Evolutionary conservation across 23 tunicate species (phyloP).

Genomic region (Diplosoma virens): DNA sequence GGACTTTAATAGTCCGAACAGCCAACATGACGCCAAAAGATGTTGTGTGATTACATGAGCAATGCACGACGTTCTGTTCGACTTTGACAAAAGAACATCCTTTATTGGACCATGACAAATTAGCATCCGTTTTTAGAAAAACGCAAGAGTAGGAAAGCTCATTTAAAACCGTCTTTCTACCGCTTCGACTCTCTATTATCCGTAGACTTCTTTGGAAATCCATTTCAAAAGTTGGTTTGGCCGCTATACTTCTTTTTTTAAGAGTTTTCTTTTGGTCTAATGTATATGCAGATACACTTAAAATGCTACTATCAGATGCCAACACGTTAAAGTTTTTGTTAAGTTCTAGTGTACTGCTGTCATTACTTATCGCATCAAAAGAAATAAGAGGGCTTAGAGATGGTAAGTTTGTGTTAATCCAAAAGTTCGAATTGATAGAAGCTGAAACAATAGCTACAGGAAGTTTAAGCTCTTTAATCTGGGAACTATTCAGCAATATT

Average conservation of each 20-base stretch:
- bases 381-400: no score
- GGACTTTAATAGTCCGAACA: conserved; percentile 43
- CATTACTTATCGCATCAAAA: no score
- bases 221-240: not conserved
- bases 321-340: conserved; percentile 1
- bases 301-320: not conserved
- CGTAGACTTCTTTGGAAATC: not conserved
- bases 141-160: conserved; percentile 5
- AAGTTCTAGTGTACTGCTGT: conserved; percentile 1
- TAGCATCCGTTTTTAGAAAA: not conserved
- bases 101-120: conserved; percentile 21
- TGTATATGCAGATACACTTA: not conserved
- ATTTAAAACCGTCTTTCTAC: not conserved
- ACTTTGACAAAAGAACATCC: conserved; percentile 22
- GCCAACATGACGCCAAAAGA: conserved; percentile 69
- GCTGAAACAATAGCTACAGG: not conserved
- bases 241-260: conserved; percentile 9
- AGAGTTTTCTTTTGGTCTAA: not conserved
- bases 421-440: not conserved
- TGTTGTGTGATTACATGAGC: conserved; percentile 73
- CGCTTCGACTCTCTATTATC: not conserved
- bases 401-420: no score
- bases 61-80: not conserved
- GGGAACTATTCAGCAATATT: not conserved
- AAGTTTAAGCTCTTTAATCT: not conserved